These are phyloP conservation scores for Paramuricea clavata DNA, from an alignment of 92 coral and sea anemone genomes.

Conservation along the genomic window DNA sequence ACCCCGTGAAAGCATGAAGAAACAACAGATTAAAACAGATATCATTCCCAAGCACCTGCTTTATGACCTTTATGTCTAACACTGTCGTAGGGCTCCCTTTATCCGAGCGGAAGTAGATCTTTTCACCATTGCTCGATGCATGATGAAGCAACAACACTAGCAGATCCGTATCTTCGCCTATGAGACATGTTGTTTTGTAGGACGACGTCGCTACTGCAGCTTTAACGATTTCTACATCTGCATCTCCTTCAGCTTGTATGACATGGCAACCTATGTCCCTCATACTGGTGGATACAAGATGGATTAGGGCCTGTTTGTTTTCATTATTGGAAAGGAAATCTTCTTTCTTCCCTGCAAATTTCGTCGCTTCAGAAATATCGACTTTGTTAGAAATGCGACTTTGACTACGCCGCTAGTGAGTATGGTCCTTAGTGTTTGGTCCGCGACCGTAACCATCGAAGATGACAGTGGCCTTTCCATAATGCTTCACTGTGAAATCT, in stretches of 20 bases:
- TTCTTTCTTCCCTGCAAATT: slow-evolving; percentile 39
- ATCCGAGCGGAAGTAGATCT: not conserved
- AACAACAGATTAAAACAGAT: not conserved
- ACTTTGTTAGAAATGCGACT: not conserved
- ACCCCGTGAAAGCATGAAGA: not conserved
- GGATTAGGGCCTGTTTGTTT: slow-evolving; percentile 65
- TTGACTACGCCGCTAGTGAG: slow-evolving; percentile 51
- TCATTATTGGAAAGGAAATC: slow-evolving; percentile 40
- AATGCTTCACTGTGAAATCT: slow-evolving; percentile 40
- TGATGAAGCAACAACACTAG: slow-evolving; percentile 37
- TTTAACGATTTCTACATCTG: slow-evolving; percentile 10
- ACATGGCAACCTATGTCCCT: slow-evolving; percentile 25
- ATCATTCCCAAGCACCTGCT: not conserved
- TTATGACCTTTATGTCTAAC: not conserved
- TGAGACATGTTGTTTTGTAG: not conserved
- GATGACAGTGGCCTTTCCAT: slow-evolving; percentile 55
- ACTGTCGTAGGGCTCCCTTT: not conserved
- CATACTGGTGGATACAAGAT: slow-evolving; percentile 31
- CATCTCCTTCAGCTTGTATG: slow-evolving; percentile 27
- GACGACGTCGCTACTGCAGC: slow-evolving; percentile 28
- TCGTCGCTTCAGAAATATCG: not conserved
- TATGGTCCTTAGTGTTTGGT: slow-evolving; percentile 64
- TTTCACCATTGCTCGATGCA: not conserved
- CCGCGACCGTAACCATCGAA: slow-evolving; percentile 74
- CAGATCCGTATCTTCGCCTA: slow-evolving; percentile 61